Conservation (phyloP, 2,113 vertebrate species). For the Merops nubicus region DNA sequence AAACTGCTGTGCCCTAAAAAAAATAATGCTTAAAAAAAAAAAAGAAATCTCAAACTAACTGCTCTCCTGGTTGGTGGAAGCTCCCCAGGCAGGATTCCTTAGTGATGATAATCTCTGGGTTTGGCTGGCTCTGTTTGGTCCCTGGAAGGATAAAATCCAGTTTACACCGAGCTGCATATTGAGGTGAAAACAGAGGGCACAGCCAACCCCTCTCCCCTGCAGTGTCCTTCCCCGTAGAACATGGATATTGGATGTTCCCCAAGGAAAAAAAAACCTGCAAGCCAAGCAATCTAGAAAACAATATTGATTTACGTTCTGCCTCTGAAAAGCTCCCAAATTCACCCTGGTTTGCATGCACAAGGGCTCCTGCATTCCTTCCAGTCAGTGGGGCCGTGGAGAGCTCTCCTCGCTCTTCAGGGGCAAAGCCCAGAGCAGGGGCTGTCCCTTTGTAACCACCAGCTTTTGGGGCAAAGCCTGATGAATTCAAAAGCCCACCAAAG, state of each 20-base stretch:
- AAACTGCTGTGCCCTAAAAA: constrained; percentile 70
- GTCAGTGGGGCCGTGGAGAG: background rate
- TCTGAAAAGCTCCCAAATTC: background rate
- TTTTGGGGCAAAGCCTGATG: background rate
- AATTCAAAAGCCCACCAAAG: background rate
- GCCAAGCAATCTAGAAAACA: constrained; percentile 9
- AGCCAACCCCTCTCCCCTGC: background rate
- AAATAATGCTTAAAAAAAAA: background rate
- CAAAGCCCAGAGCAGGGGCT: background rate
- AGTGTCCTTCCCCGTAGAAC: background rate
- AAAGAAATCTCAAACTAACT: constrained; percentile 65
- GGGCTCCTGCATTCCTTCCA: background rate
- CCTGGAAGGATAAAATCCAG: constrained; percentile 53
- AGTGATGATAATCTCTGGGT: constrained; percentile 69
- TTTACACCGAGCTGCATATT: background rate
- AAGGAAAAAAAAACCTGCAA: background rate
- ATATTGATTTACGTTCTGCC: constrained; percentile 1
- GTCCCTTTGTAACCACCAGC: background rate
- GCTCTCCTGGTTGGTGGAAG: constrained; percentile 70
- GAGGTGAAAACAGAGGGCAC: constrained; percentile 28
- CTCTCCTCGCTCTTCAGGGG: background rate
- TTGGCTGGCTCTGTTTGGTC: constrained; percentile 64
- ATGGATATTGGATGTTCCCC: background rate
- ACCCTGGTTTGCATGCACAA: background rate
- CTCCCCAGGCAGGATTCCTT: constrained; percentile 70